Evolutionary conservation across 1,140 invertebrate species (phyloP).

Genomic region (Dendrolimus punctatus): DNA sequence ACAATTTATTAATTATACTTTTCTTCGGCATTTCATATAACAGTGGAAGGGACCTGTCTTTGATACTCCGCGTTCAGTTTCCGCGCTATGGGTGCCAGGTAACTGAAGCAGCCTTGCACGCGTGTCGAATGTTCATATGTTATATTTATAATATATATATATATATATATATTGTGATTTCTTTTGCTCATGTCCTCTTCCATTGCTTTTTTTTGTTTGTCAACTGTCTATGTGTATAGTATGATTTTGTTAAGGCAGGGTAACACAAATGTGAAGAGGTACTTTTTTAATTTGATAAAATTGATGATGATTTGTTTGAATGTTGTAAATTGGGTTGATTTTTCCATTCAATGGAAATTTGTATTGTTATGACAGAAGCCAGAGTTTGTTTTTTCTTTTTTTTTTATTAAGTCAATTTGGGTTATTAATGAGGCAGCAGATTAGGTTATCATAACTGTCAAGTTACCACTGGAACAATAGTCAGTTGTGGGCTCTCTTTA

Average conservation of each 20-base stretch:
- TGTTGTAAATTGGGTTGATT: conserved; percentile 66
- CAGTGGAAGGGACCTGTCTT: conserved; percentile 59
- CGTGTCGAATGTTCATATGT: conserved; percentile 25
- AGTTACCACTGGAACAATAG: conserved; percentile 66
- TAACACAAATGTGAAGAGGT: conserved; percentile 68
- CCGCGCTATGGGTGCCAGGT: background rate
- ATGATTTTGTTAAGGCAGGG: conserved; percentile 68
- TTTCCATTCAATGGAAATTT: conserved; percentile 68
- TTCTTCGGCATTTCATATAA: conserved; percentile 65
- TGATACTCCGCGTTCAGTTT: conserved; percentile 43
- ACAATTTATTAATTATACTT: conserved; percentile 72
- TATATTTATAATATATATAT: conserved; percentile 12
- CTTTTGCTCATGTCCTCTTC: conserved; percentile 65
- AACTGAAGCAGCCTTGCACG: conserved; percentile 25
- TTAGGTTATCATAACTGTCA: conserved; percentile 51
- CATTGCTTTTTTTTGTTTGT: conserved; percentile 67
- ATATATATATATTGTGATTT: conserved; percentile 59
- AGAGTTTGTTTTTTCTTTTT: conserved; percentile 68
- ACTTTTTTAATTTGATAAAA: conserved; percentile 60
- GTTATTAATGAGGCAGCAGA: conserved; percentile 59
- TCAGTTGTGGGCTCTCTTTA: conserved; percentile 62
- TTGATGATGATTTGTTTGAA: conserved; percentile 56
- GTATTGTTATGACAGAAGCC: conserved; percentile 65
- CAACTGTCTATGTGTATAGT: conserved; percentile 64
- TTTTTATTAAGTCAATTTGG: conserved; percentile 60